Evolutionary conservation across 2,888 invertebrate species (phyloP), one percentile per base, ranked within the genome.

Genomic region (Elysia crispata): DNA sequence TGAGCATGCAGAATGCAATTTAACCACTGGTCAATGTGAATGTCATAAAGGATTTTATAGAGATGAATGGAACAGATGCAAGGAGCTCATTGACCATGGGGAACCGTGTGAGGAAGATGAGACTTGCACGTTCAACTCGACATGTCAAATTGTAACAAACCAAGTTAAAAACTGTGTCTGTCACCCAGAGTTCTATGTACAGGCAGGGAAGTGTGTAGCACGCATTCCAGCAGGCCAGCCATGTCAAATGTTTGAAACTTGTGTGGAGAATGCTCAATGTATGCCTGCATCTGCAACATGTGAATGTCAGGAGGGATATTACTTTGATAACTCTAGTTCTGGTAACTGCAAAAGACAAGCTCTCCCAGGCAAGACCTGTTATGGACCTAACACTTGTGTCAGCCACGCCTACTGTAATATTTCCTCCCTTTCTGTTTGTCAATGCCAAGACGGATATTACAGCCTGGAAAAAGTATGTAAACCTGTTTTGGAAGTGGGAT

Each of bases 221-320:
- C 69, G 80, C 70, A 76, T 80, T 28, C 74, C 69, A 30, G 79
- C 75, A 6, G 73, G 77, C 28, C 60, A 77, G 20, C n/a, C 57
- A 11, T 82, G 82, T 30, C 75, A 31, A 20, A 70, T 66, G 18
- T 28, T 70, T 15, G 80, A 77, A 20, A 50, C 67, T 69, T 82
- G 82, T 72, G 82, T 82, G 18, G 69, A 69, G 50, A 57, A 75
- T 33, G 82, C 82, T 0, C 80, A 80, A 70, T 82, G 82, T 70
- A 69, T 77, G 13, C 75, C 80, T 25, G 57, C 77, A 20, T 50
- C 77, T 11, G 73, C 64, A 54, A 57, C 33, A 11, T 82, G 82
- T 69, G 74, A 82, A 25, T 82, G 82, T 70, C 77, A 49, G 3
- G 50, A 66, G 6, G 80, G 77, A 1, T 80, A 62, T 67, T 82